Base-by-base conservation (phyloP, 2,797 vertebrate species). In the Sebastiscus tertius region DNA sequence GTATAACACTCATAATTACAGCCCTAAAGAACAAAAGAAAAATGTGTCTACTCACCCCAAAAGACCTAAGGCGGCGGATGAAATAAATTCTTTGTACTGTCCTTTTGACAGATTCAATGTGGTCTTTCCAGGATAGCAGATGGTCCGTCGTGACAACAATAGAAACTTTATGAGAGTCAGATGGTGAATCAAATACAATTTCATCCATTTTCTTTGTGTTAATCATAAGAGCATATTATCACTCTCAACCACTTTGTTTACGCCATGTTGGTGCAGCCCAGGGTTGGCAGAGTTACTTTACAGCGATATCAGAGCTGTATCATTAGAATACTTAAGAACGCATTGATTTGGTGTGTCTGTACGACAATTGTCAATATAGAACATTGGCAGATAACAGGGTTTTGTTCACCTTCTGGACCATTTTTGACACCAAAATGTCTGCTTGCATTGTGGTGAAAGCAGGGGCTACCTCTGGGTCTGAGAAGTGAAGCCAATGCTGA, bases 401-500 rank as follows among this genome's bases (percentile, higher is more conserved):
- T 20, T 52, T 52, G 46, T 52, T 20, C 18, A 20, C 46, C 18
- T 52, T 52, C 46, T 52, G 1, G 46, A 52, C 18, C 0, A 52
- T 49, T 49, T 49, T 49, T 49, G 4, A 20, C 0, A 46, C 0
- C 42, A 46, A 46, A 46, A 46, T 18, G 14, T 46, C 42, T 46
- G 42, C 42, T 46, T 42, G 39, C 5, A 42, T 42, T 42, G 13
- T 16, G 39, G 5, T 42, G 39, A 42, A 42, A 42, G 0, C 39
- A 42, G 34, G 12, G 36, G 36, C 36, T 39, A 39, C 36, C 36
- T 39, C 36, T 0, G 0, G 36, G 36, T 39, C 4, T 13, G 0
- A 36, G 12, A 39, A 39, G 12, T 13, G 12, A 39, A 39, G 36
- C 36, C 36, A 39, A 0, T 39, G 0, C 36, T 39, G 36, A 1